Evolutionary conservation across 2,888 invertebrate species (phyloP), one percentile per base, ranked within the genome.

Genomic region (Ichneumon xanthorius): DNA sequence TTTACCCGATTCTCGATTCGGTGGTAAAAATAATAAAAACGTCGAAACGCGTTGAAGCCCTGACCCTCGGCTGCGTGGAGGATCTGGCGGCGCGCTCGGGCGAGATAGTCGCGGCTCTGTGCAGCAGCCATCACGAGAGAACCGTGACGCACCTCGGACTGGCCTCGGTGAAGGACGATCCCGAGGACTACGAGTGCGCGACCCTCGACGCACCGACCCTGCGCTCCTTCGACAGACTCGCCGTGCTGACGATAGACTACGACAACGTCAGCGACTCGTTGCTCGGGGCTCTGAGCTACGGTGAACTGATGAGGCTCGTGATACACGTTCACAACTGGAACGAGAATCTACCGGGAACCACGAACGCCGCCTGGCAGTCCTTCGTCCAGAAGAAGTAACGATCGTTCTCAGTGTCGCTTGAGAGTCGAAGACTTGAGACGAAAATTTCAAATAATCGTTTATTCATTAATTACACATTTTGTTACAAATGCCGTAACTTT

Each of bases 121-220:
- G 82, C 48, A 93, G 92, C 61, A 89, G 92, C 61, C 92, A 94
- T 88, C 95, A 95, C 78, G 92, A 96, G 68, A 94, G 95, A 88
- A 95, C 95, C 82, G 92, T 97, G 71, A 95, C 95, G 83, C 95
- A 95, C 86, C 94, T 97, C 63, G 96, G 96, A 89, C 94, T 97
- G 88, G 96, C 97, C 87, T 96, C 96, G 73, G 95, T 97, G 45
- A 97, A 97, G 93, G 96, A 96, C 92, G 96, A 97, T 94, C 96
- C 97, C 81, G 95, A 96, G 90, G 95, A 95, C 90, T 97, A 97
- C 94, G 95, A 95, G 73, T 94, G 95, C 70, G 92, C 95, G 45
- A 94, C 95, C 88, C 94, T 96, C 84, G 94, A 96, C 90, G 94
- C 95, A 75, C 92, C 94, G 73, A 92, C 95, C 86, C 95, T 97